These are phyloP conservation scores for Andrena fulva DNA, from an alignment of 2,888 invertebrate species.

Conservation along the genomic window DNA sequence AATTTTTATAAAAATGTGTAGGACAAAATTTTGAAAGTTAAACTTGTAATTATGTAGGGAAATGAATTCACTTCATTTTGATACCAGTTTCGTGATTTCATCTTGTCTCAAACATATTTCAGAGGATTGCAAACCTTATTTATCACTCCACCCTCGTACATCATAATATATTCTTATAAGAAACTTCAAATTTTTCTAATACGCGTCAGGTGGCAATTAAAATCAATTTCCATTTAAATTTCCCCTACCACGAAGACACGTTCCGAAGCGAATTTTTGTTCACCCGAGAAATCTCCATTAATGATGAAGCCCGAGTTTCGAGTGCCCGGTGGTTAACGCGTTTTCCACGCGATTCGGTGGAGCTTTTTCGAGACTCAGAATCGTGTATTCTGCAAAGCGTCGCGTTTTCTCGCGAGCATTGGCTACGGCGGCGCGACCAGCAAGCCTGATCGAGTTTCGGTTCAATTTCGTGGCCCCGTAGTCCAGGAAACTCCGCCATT, in stretches of 20 bases:
- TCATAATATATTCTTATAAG: no score
- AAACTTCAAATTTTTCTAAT: neutral
- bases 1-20: no score
- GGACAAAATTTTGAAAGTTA: no score
- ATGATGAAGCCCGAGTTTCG: neutral
- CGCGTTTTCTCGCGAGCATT: neutral
- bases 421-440: constrained; percentile 34
- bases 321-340: neutral
- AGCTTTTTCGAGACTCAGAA: neutral
- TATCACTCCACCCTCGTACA: no score
- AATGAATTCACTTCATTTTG: no score
- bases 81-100: no score
- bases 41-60: no score
- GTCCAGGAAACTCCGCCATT: constrained; percentile 67
- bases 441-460: constrained; percentile 70
- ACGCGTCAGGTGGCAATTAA: neutral
- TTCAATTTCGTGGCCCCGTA: constrained; percentile 67
- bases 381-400: neutral
- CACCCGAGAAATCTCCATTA: constrained; percentile 7
- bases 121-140: no score
- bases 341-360: neutral
- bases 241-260: neutral
- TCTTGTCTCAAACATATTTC: no score
- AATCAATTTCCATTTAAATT: neutral
- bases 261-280: neutral